Evolutionary conservation across 2,797 vertebrate genomes (phyloP).

Genomic region (Falco cherrug): DNA sequence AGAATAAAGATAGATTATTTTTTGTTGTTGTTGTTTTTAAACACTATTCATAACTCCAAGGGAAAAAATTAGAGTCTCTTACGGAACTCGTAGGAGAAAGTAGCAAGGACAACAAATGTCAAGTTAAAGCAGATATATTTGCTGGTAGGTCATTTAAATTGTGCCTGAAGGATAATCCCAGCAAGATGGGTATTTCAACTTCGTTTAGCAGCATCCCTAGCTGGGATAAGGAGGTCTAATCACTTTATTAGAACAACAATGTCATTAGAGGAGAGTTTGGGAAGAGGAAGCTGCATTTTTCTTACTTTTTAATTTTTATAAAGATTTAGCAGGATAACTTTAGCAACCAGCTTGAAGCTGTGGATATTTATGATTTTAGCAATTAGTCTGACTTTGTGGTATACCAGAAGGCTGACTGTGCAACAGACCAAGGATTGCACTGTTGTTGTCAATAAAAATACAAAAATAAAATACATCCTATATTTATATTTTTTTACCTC

Average conservation of each 20-base stretch:
- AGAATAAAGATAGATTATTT: not conserved
- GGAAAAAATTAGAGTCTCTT: constrained; percentile 9
- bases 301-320: not conserved
- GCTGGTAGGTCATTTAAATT: constrained; percentile 70
- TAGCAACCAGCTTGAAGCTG: not conserved
- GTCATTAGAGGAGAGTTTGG: constrained; percentile 51
- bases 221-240: constrained; percentile 68
- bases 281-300: not conserved
- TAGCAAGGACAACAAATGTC: constrained; percentile 75
- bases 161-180: constrained; percentile 68
- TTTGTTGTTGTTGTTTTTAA: not conserved
- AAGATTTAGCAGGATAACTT: constrained; percentile 7
- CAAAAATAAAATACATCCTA: not conserved
- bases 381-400: not conserved
- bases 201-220: constrained; percentile 62
- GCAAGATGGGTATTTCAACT: constrained; percentile 70
- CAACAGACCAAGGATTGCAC: not conserved
- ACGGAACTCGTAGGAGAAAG: constrained; percentile 21
- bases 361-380: constrained; percentile 12
- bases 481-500: not conserved
- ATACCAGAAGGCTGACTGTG: not conserved
- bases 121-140: constrained; percentile 67
- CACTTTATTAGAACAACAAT: constrained; percentile 62
- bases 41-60: not conserved
- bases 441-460: not conserved